These are phyloP conservation scores for Coelogynopora nodosa DNA, from an alignment of 2,888 invertebrate genomes.

Conservation along the genomic window DNA sequence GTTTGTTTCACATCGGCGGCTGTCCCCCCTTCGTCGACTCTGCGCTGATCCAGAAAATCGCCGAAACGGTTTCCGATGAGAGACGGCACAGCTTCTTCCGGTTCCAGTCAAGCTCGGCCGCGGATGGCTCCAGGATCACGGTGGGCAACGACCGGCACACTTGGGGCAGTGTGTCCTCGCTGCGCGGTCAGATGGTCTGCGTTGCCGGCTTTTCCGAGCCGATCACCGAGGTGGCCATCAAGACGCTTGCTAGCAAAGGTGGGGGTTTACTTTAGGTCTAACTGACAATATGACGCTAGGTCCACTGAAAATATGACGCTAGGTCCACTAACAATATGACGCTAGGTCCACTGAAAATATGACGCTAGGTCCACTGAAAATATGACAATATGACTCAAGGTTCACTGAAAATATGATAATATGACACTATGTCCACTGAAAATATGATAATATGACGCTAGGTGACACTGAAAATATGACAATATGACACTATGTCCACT, in stretches of 20 bases:
- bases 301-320: too few relatives aligned
- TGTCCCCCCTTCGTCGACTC: neutral
- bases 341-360: too few relatives aligned
- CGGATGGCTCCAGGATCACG: neutral
- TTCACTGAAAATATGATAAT: too few relatives aligned
- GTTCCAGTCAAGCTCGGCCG: neutral
- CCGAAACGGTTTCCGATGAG: neutral
- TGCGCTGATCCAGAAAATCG: neutral
- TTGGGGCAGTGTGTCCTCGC: conserved; percentile 64
- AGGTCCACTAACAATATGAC: too few relatives aligned
- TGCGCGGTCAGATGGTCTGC: conserved; percentile 65
- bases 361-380: too few relatives aligned
- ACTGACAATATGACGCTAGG: too few relatives aligned
- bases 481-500: too few relatives aligned
- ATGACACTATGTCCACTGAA: too few relatives aligned
- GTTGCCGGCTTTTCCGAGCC: conserved; percentile 64
- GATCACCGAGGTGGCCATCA: conserved; percentile 53
- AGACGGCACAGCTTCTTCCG: neutral
- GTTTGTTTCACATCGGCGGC: conserved; percentile 23
- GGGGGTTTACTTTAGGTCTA: neutral
- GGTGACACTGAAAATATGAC: too few relatives aligned
- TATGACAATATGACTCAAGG: too few relatives aligned
- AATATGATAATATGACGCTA: too few relatives aligned
- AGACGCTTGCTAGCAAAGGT: conserved; percentile 22
- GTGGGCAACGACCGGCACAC: neutral